Percentiles rank a stretch among this genome's conserved stretches.
These are phyloP conservation scores for Promerops cafer DNA, from an alignment of 2,113 vertebrate species.

Conservation along the genomic window DNA sequence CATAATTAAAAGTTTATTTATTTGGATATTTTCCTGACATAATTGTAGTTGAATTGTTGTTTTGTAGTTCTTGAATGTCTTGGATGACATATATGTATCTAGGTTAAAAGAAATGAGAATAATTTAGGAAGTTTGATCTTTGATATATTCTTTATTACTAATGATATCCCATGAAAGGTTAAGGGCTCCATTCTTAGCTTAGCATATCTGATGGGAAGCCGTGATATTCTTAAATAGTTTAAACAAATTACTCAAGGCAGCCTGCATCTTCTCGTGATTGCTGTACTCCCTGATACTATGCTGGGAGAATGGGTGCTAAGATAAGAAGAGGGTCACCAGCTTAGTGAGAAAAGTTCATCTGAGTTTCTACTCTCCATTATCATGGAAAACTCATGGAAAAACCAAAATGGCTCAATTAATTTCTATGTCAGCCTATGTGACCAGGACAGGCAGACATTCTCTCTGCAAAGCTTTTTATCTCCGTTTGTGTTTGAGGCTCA, in stretches of 20 bases:
- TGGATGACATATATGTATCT: conserved; percentile 56
- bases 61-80: conserved; percentile 63
- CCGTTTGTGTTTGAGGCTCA: background rate
- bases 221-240: background rate
- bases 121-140: conserved; percentile 6
- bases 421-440: background rate
- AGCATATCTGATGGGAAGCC: background rate
- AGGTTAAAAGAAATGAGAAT: conserved; percentile 47
- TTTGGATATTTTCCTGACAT: conserved; percentile 77
- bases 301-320: background rate
- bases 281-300: background rate
- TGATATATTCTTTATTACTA: conserved; percentile 30
- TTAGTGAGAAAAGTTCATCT: background rate
- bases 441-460: background rate
- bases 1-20: conserved; percentile 84
- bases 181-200: conserved; percentile 30
- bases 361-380: background rate
- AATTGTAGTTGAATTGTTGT: conserved; percentile 69
- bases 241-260: background rate
- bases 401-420: background rate
- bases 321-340: background rate
- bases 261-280: background rate
- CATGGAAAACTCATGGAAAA: background rate
- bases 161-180: background rate
- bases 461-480: background rate